Conservation (phyloP, 2,113 vertebrate genomes). For the Sylvia atricapilla region DNA sequence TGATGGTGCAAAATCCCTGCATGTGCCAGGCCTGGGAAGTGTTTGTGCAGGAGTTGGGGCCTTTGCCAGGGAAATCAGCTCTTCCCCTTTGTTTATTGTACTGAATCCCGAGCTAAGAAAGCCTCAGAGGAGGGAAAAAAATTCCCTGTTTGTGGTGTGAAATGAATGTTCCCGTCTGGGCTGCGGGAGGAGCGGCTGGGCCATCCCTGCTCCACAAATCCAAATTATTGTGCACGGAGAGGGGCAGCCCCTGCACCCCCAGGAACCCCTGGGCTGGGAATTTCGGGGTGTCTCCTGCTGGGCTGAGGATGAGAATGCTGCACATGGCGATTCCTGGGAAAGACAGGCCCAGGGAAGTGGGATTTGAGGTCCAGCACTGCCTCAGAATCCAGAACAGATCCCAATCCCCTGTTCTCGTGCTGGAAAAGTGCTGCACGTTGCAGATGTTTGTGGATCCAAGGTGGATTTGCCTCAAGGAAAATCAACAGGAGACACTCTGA, state of each 20-base stretch:
- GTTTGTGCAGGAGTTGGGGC: background rate
- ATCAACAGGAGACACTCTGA: background rate
- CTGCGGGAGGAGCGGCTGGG: background rate
- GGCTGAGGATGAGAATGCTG: accelerated
- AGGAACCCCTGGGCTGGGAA: accelerated
- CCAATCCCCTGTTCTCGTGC: accelerated
- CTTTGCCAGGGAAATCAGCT: conserved; percentile 30
- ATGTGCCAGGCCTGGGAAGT: conserved; percentile 15
- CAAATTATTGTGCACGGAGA: background rate
- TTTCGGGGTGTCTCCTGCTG: accelerated
- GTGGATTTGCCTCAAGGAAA: background rate
- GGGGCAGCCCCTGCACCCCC: background rate
- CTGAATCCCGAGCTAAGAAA: conserved; percentile 41
- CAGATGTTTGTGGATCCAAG: background rate
- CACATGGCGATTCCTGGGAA: accelerated
- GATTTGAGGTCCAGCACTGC: accelerated
- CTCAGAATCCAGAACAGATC: accelerated
- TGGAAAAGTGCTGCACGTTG: background rate
- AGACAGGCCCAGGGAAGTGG: accelerated
- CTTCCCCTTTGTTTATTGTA: conserved; percentile 45
- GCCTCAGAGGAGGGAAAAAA: background rate
- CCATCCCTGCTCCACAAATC: background rate
- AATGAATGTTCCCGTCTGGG: conserved; percentile 49
- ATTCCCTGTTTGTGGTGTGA: background rate
- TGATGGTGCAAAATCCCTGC: background rate